phyloP scores from a whole-genome alignment of 2,888 invertebrate genomes.

The Vesta saturnalis region DNA sequence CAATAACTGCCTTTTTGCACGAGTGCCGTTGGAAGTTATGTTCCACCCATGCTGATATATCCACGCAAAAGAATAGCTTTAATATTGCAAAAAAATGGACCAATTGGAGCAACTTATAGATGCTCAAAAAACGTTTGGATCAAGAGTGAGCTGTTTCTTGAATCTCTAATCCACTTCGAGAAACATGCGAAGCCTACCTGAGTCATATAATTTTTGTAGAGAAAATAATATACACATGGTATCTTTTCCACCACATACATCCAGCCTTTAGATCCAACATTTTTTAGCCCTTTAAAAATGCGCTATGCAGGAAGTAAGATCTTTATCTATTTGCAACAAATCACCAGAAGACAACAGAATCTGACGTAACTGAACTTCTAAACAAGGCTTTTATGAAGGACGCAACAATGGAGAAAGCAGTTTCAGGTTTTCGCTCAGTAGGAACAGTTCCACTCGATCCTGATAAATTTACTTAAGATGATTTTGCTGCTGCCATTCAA shows the following conservation, averaged over 20 bases:
- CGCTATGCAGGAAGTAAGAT: too few relatives aligned
- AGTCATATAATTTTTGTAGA: not conserved
- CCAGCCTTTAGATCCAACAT: too few relatives aligned
- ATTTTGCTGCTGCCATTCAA: not conserved
- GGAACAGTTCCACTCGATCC: constrained; percentile 16
- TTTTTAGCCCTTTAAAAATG: constrained; percentile 10
- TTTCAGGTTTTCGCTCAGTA: constrained; percentile 34
- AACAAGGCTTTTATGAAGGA: constrained; percentile 40
- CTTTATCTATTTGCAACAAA: constrained; percentile 24
- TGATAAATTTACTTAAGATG: constrained; percentile 9
- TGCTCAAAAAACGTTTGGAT: constrained; percentile 30
- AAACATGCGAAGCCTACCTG: constrained; percentile 14
- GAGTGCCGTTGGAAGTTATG: constrained; percentile 10
- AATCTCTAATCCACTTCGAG: constrained; percentile 13
- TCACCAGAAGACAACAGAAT: constrained; percentile 31
- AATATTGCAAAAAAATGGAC: constrained; percentile 33
- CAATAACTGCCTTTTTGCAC: constrained; percentile 17
- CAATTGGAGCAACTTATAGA: constrained; percentile 22
- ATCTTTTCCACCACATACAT: too few relatives aligned
- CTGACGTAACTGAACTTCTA: constrained; percentile 34
- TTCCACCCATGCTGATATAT: constrained; percentile 15
- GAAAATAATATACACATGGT: too few relatives aligned
- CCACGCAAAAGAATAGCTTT: constrained; percentile 9
- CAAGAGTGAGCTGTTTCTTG: constrained; percentile 15
- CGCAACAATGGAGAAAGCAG: constrained; percentile 39